Percentiles rank a stretch among this genome's conserved stretches.
Evolutionary conservation across 1,140 invertebrate species (phyloP).

Genomic region (Brachystomella parvula): DNA sequence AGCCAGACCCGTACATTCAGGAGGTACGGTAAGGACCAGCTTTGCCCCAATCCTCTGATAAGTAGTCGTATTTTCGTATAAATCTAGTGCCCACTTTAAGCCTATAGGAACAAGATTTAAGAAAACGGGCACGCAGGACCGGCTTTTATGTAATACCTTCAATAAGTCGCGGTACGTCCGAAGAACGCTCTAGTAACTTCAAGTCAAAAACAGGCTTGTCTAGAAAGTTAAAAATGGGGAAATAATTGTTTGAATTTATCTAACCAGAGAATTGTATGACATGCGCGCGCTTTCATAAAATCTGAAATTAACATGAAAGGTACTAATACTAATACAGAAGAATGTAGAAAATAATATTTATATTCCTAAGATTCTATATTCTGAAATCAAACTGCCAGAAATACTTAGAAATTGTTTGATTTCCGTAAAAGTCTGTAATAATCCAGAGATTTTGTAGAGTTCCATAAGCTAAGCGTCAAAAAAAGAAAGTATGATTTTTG

Average conservation of each 20-base stretch:
- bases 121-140: not conserved
- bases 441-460: no score
- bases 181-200: not conserved
- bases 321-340: no score
- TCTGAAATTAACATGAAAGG: not conserved
- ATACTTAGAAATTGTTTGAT: no score
- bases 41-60: conserved; percentile 60
- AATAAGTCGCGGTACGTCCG: not conserved
- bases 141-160: not conserved
- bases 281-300: not conserved
- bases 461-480: no score
- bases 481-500: no score
- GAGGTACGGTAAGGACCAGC: conserved; percentile 54
- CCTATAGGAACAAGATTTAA: conserved; percentile 11
- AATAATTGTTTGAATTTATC: not conserved
- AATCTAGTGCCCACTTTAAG: not conserved
- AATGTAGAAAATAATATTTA: no score
- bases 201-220: not conserved
- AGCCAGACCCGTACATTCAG: conserved; percentile 62
- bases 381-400: no score
- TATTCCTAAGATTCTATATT: no score
- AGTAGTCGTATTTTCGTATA: conserved; percentile 15
- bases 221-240: not conserved
- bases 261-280: not conserved
- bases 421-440: no score